Conservation (phyloP, 2,888 invertebrate genomes). For the Cetonia aurata region DNA sequence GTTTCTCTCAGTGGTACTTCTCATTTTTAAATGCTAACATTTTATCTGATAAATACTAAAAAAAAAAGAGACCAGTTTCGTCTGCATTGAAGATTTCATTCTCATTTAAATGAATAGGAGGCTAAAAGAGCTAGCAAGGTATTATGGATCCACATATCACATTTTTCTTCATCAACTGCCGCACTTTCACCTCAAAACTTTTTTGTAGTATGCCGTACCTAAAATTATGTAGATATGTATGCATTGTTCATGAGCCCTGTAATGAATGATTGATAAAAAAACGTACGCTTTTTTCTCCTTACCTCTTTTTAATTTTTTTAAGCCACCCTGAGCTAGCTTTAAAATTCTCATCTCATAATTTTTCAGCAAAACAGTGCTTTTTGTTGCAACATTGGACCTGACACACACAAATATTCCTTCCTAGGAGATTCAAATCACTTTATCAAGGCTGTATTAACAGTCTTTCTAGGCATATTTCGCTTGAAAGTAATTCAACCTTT, state of each 20-base stretch:
- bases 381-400: conserved; percentile 16
- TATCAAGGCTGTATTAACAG: conserved; percentile 24
- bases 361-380: conserved; percentile 20
- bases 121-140: conserved; percentile 12
- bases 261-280: not conserved
- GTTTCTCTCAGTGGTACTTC: conserved; percentile 1
- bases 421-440: conserved; percentile 12
- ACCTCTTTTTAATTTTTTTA: conserved; percentile 2
- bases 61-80: too few species aligned
- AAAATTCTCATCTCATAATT: too few species aligned
- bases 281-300: not conserved
- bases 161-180: conserved; percentile 14
- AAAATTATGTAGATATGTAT: not conserved
- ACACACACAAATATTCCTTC: conserved; percentile 17
- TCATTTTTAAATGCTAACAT: conserved; percentile 15
- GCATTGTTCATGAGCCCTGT: not conserved
- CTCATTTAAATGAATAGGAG: conserved; percentile 8
- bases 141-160: conserved; percentile 13
- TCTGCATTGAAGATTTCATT: not conserved
- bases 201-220: not conserved
- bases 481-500: conserved; percentile 22
- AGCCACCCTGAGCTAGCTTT: too few species aligned
- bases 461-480: conserved; percentile 19
- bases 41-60: conserved; percentile 1
- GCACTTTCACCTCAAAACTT: not conserved